These are phyloP conservation scores for Tetraodon nigroviridis DNA, from an alignment of 2,113 vertebrate genomes.

Conservation along the genomic window DNA sequence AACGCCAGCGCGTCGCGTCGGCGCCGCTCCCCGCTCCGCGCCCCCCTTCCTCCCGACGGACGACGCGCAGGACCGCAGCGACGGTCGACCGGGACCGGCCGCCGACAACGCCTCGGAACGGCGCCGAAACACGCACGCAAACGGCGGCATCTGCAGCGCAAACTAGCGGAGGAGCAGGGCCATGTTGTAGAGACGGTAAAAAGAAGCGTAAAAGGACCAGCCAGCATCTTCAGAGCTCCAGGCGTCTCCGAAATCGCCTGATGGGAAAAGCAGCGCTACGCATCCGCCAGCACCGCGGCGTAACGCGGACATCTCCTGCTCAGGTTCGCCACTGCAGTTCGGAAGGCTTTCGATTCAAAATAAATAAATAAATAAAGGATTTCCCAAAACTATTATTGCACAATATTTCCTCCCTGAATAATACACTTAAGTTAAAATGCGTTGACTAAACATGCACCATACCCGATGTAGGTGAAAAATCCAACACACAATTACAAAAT, in stretches of 20 bases:
- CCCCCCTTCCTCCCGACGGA: constrained; percentile 22
- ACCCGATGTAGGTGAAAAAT: too few species aligned
- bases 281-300: neutral
- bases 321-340: too few species aligned
- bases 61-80: constrained; percentile 29
- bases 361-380: too few species aligned
- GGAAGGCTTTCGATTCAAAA: too few species aligned
- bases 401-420: too few species aligned
- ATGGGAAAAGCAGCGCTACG: constrained; percentile 30
- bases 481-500: too few species aligned
- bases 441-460: too few species aligned
- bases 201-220: constrained; percentile 53
- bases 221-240: constrained; percentile 48
- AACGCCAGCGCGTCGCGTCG: constrained; percentile 34
- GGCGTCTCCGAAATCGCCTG: constrained; percentile 63
- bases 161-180: constrained; percentile 31
- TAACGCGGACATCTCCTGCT: too few species aligned
- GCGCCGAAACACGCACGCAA: neutral
- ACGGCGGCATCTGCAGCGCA: constrained; percentile 24
- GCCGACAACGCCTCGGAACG: constrained; percentile 8
- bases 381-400: too few species aligned
- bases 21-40: constrained; percentile 13
- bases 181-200: constrained; percentile 46
- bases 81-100: constrained; percentile 10
- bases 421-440: too few species aligned